phyloP scores from a whole-genome alignment of 2,888 invertebrate species.

The Petrolisthes manimaculis region DNA sequence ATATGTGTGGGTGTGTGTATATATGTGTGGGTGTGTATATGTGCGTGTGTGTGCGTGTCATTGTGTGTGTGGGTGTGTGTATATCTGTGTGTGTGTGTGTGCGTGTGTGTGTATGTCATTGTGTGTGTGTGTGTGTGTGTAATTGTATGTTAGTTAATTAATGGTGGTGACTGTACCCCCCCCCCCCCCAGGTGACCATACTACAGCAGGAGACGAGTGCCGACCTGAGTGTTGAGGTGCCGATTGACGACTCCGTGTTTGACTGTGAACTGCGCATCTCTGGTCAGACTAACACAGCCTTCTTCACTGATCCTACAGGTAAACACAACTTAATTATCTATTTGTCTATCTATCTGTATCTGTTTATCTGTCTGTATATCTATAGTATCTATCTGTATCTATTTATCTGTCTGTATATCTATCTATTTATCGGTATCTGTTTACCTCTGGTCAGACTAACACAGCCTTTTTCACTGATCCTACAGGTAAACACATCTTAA shows the following conservation, averaged over 20 bases:
- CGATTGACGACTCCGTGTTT: conserved; percentile 30
- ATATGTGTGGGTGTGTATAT: too few species aligned
- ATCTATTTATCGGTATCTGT: too few species aligned
- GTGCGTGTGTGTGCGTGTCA: too few species aligned
- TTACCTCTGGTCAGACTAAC: not conserved
- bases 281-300: not conserved
- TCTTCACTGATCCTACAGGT: conserved; percentile 16
- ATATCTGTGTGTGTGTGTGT: too few species aligned
- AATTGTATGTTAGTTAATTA: too few species aligned
- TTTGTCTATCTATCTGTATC: too few species aligned
- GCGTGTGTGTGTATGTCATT: not conserved
- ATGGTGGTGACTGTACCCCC: too few species aligned
- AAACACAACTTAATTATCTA: not conserved
- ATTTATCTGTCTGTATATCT: too few species aligned
- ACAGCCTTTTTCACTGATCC: not conserved
- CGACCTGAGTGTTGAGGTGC: not conserved
- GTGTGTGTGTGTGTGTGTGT: conserved; percentile 1
- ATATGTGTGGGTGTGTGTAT: too few species aligned
- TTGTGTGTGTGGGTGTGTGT: too few species aligned
- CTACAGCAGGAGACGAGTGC: not conserved
- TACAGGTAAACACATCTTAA: not conserved
- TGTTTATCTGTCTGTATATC: too few species aligned
- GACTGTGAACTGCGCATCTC: conserved; percentile 29
- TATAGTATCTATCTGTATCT: too few species aligned
- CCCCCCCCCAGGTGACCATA: conserved; percentile 24